These are phyloP conservation scores for Cheilosia urbana DNA, from an alignment of 2,888 invertebrate species.

Conservation along the genomic window DNA sequence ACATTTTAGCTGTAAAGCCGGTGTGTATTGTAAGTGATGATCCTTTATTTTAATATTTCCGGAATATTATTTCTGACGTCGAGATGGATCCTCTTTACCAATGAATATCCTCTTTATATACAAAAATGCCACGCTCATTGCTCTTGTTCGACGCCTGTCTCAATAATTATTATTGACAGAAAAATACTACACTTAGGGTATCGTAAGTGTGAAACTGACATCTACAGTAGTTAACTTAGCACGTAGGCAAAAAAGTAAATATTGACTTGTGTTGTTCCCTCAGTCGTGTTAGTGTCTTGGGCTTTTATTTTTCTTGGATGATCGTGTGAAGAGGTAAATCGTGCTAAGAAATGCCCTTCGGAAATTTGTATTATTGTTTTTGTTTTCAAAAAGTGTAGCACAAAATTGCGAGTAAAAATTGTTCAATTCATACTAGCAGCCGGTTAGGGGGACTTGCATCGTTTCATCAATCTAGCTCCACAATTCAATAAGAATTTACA, in stretches of 20 bases:
- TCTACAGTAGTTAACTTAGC: neutral
- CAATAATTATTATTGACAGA: neutral
- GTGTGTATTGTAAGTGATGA: neutral
- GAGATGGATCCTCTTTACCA: neutral
- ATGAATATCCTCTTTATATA: neutral
- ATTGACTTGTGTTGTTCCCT: neutral
- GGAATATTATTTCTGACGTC: constrained; percentile 32
- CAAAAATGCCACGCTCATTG: neutral
- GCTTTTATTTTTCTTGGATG: neutral
- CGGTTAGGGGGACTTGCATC: too few relatives aligned
- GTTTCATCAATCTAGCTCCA: too few relatives aligned
- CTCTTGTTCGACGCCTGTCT: neutral
- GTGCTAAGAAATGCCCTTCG: too few relatives aligned
- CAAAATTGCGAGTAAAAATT: too few relatives aligned
- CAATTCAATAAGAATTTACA: too few relatives aligned
- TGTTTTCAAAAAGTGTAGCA: too few relatives aligned
- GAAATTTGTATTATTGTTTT: too few relatives aligned
- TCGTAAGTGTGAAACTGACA: neutral
- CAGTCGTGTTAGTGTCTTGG: neutral
- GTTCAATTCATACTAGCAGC: too few relatives aligned
- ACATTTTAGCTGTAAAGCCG: constrained; percentile 30
- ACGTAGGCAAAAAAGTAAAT: constrained; percentile 15
- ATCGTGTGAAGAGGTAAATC: neutral
- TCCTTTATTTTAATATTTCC: constrained; percentile 35
- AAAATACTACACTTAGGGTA: neutral